A percentile compares a stretch with the other conserved stretches of the same genome.
These are phyloP conservation scores for Linurgus olivaceus DNA, from an alignment of 2,797 vertebrate species.

Conservation along the genomic window DNA sequence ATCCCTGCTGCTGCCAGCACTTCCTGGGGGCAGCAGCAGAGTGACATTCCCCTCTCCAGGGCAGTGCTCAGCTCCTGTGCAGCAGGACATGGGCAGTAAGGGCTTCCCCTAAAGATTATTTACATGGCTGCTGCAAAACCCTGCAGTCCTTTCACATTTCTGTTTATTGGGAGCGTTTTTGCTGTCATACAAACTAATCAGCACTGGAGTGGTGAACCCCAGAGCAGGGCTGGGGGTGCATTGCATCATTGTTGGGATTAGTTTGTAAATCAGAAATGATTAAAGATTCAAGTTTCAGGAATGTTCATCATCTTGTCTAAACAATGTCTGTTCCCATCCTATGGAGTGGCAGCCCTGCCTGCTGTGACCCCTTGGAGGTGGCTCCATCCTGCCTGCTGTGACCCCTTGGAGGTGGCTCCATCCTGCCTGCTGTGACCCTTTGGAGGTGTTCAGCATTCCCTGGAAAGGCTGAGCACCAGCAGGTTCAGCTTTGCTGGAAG, in stretches of 20 bases:
- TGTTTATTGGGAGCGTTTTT: background rate
- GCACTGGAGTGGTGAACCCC: background rate
- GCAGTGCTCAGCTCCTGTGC: background rate
- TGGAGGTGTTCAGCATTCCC: background rate
- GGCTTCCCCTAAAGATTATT: background rate
- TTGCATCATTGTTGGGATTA: constrained; percentile 28
- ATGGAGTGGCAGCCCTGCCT: background rate
- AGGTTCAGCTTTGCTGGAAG: background rate
- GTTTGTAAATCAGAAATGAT: constrained; percentile 28
- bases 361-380: background rate
- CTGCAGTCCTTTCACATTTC: background rate
- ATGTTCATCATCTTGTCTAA: background rate
- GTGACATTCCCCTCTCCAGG: rapidly evolving
- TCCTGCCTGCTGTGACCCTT: background rate
- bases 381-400: background rate
- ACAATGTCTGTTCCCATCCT: background rate
- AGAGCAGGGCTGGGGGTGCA: background rate
- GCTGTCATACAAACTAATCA: background rate
- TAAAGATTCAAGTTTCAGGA: background rate
- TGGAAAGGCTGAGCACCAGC: background rate
- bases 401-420: background rate
- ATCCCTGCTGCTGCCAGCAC: background rate
- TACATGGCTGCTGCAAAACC: background rate
- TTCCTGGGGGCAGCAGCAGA: background rate
- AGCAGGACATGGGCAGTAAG: rapidly evolving